Conservation (phyloP, 2,888 invertebrate genomes). For the Chrysolina oricalcia region DNA sequence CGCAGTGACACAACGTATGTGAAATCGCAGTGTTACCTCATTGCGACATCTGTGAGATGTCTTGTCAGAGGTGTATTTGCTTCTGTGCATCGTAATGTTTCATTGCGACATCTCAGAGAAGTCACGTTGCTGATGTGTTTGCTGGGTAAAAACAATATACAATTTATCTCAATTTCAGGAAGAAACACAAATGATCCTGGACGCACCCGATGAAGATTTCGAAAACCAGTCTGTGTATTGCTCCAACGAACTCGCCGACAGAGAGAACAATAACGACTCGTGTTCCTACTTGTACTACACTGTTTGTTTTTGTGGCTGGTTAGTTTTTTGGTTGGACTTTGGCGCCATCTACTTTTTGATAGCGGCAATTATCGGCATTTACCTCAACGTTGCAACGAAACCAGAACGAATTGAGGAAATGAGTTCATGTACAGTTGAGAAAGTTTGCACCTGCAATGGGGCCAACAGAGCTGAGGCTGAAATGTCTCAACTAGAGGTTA, state of each 20-base stretch:
- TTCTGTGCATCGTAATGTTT: too few relatives aligned
- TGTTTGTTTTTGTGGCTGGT: not conserved
- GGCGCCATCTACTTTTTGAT: constrained; percentile 8
- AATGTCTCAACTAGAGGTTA: not conserved
- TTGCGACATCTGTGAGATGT: too few relatives aligned
- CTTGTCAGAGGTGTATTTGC: too few relatives aligned
- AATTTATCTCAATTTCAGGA: not conserved
- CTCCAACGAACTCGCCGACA: not conserved
- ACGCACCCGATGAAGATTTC: not conserved
- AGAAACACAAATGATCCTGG: not conserved
- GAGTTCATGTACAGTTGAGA: not conserved
- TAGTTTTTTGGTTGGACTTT: not conserved
- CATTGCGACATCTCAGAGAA: too few relatives aligned
- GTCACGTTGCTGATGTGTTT: too few relatives aligned
- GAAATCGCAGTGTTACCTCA: too few relatives aligned
- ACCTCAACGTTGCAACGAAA: not conserved
- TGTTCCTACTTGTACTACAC: constrained; percentile 11
- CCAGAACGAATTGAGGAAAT: not conserved
- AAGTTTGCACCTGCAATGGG: not conserved
- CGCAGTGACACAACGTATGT: too few relatives aligned
- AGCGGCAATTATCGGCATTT: not conserved
- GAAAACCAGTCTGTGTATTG: not conserved
- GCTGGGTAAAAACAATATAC: too few relatives aligned
- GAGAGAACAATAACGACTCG: not conserved
- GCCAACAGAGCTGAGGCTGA: not conserved